Percentiles rank a stretch among this genome's conserved stretches.
phyloP scores from a whole-genome alignment of 1,140 invertebrate genomes.

The Trichomalopsis sarcophagae region DNA sequence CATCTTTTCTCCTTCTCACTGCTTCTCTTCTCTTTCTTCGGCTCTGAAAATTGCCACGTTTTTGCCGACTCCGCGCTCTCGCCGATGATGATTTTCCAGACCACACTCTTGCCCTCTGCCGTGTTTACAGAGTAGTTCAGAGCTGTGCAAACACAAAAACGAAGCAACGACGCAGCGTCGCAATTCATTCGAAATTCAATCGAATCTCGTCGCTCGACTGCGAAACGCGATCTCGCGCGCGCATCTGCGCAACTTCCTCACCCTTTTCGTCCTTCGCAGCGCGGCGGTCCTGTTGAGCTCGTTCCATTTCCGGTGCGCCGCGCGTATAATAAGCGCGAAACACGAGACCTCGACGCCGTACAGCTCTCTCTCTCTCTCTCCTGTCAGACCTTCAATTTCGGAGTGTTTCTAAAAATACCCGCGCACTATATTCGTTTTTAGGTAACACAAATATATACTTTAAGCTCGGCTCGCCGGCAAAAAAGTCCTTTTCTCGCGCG shows the following conservation, averaged over 20 bases:
- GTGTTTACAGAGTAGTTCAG: not conserved
- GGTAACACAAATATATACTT: not conserved
- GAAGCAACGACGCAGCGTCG: too few species aligned
- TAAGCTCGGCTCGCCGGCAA: not conserved
- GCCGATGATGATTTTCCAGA: not conserved
- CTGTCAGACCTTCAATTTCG: constrained; percentile 31
- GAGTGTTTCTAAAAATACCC: constrained; percentile 37
- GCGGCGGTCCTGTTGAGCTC: constrained; percentile 13
- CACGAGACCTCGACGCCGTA: constrained; percentile 31
- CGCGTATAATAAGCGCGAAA: constrained; percentile 43
- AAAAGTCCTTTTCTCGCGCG: not conserved
- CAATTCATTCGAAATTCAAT: not conserved
- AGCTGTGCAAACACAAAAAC: not conserved
- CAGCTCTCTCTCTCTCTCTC: too few species aligned
- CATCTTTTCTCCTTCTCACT: not conserved
- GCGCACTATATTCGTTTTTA: constrained; percentile 1
- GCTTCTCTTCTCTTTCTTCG: not conserved
- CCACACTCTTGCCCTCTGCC: not conserved
- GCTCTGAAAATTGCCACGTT: constrained; percentile 6
- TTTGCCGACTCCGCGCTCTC: not conserved
- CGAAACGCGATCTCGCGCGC: constrained; percentile 27
- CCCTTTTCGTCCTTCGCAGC: constrained; percentile 30
- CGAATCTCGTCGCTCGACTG: not conserved
- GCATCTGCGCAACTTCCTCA: constrained; percentile 38
- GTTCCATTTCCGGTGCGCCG: constrained; percentile 27